phyloP scores from a whole-genome alignment of 2,113 vertebrate genomes.

The Elephas maximus region DNA sequence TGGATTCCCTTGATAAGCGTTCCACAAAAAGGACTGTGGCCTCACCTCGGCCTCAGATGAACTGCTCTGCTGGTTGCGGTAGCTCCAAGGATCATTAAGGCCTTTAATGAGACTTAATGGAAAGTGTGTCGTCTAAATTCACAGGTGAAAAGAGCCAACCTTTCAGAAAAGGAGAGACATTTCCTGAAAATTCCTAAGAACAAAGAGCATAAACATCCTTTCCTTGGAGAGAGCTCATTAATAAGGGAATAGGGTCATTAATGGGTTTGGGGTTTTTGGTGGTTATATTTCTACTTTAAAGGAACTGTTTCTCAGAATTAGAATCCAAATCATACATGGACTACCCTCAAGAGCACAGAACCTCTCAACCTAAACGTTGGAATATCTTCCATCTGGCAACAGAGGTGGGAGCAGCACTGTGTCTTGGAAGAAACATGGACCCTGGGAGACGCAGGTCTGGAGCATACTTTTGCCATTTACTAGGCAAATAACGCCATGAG shows the following conservation, averaged over 20 bases:
- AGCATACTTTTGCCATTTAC: neutral
- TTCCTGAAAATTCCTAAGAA: neutral
- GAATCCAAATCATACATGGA: neutral
- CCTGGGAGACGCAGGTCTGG: neutral
- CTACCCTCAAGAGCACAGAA: neutral
- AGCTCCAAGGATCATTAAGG: conserved; percentile 81
- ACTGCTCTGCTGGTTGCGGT: conserved; percentile 68
- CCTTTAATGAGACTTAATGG: conserved; percentile 77
- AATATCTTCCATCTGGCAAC: neutral
- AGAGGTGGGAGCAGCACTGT: too few species aligned
- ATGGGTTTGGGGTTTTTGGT: neutral
- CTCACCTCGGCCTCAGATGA: conserved; percentile 83
- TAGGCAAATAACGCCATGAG: neutral
- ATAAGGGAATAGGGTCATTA: neutral
- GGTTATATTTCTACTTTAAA: neutral
- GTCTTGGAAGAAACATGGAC: neutral
- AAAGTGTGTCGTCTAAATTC: conserved; percentile 74
- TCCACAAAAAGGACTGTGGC: conserved; percentile 82
- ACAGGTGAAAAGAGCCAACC: neutral
- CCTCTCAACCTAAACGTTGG: neutral
- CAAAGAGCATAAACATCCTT: neutral
- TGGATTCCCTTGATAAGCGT: conserved; percentile 86
- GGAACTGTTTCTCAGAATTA: neutral
- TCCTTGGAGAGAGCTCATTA: neutral
- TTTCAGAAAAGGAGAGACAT: neutral